Evolutionary conservation across 2,113 vertebrate species (phyloP).

Genomic region (Calidris pygmaea): DNA sequence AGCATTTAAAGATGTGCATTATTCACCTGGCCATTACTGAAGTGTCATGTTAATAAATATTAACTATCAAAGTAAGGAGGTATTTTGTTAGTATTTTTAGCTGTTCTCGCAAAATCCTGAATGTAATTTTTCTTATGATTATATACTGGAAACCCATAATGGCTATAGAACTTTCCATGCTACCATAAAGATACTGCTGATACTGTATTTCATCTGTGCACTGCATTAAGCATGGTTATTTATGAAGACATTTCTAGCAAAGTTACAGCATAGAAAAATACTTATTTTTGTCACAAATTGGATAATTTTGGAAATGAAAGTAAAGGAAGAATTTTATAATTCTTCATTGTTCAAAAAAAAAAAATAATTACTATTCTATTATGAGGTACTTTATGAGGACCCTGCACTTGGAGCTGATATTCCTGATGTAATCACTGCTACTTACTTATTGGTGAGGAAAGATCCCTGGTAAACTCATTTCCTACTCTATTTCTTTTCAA

Average conservation of each 20-base stretch:
- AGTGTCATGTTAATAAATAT: slow-evolving; percentile 28
- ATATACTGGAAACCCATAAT: background rate
- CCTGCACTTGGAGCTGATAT: background rate
- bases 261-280: background rate
- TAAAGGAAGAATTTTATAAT: background rate
- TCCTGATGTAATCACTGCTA: background rate
- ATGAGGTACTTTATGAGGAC: background rate
- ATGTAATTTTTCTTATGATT: background rate
- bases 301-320: background rate
- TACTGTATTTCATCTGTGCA: background rate
- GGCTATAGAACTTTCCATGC: background rate
- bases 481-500: background rate
- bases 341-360: background rate
- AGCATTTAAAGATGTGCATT: background rate
- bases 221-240: background rate
- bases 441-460: background rate
- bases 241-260: background rate
- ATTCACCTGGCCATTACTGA: background rate
- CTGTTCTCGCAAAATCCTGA: background rate
- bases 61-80: background rate
- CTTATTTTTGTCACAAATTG: background rate
- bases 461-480: background rate
- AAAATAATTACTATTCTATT: background rate
- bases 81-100: background rate
- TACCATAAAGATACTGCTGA: background rate